These are phyloP conservation scores for Atlantisia rogersi DNA, from an alignment of 2,113 vertebrate species.

Conservation along the genomic window DNA sequence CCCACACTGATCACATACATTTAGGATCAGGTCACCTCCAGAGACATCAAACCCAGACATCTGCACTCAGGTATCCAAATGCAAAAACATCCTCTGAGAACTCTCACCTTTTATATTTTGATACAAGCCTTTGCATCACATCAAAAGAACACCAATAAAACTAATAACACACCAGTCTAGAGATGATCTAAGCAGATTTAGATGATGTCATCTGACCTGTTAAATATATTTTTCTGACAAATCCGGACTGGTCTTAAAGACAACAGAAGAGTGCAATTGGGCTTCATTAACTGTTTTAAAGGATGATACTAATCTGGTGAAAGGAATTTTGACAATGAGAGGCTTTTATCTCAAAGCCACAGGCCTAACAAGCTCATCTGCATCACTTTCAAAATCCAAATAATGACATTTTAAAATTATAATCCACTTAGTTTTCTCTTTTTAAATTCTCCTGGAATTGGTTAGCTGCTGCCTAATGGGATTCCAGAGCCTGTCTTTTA, in stretches of 20 bases:
- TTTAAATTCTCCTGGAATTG: not conserved
- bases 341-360: conserved; percentile 52
- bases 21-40: not conserved
- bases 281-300: not conserved
- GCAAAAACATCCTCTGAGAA: not conserved
- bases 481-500: not conserved
- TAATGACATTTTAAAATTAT: conserved; percentile 25
- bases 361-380: conserved; percentile 10
- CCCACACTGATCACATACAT: fast-evolving
- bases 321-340: not conserved
- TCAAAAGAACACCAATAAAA: not conserved
- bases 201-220: not conserved
- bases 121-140: not conserved
- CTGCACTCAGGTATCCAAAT: not conserved
- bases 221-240: not conserved
- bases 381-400: conserved; percentile 33
- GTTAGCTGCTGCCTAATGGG: not conserved
- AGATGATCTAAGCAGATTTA: not conserved
- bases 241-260: not conserved
- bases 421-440: conserved; percentile 27
- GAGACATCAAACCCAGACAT: not conserved
- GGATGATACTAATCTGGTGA: not conserved
- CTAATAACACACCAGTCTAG: not conserved
- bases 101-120: not conserved
- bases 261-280: not conserved